Percentiles rank a stretch among this genome's conserved stretches.
Conservation (phyloP, 2,113 vertebrate species). For the Isurus oxyrinchus region DNA sequence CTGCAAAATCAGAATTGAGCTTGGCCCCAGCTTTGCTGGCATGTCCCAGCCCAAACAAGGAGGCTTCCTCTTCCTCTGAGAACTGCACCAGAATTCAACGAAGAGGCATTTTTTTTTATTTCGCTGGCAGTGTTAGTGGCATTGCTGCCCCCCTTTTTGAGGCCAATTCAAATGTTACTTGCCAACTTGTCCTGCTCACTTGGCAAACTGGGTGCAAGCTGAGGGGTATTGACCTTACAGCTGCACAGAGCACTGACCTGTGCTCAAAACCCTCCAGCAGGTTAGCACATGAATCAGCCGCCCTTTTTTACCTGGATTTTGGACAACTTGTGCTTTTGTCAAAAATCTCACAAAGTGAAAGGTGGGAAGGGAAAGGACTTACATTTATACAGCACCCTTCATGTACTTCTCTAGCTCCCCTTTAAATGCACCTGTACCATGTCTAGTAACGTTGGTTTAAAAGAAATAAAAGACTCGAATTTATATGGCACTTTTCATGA, state of each 20-base stretch:
- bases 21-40: neutral
- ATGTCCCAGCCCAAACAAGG: neutral
- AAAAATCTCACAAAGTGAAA: neutral
- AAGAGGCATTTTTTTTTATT: too few species aligned
- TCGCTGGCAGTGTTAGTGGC: too few species aligned
- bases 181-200: neutral
- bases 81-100: too few species aligned
- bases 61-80: too few species aligned
- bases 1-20: neutral
- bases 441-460: too few species aligned
- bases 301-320: neutral
- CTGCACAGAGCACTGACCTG: neutral
- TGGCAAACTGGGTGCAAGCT: neutral
- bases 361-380: neutral
- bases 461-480: too few species aligned
- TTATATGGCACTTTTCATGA: too few species aligned
- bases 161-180: neutral
- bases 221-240: neutral
- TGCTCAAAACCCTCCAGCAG: neutral
- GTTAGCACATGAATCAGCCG: neutral
- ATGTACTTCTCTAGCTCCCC: neutral
- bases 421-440: too few species aligned
- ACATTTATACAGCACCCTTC: neutral
- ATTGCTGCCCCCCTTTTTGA: too few species aligned
- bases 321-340: too few species aligned